Base-by-base conservation (phyloP, 2,797 vertebrate genomes). In the Poecilia velifera region DNA sequence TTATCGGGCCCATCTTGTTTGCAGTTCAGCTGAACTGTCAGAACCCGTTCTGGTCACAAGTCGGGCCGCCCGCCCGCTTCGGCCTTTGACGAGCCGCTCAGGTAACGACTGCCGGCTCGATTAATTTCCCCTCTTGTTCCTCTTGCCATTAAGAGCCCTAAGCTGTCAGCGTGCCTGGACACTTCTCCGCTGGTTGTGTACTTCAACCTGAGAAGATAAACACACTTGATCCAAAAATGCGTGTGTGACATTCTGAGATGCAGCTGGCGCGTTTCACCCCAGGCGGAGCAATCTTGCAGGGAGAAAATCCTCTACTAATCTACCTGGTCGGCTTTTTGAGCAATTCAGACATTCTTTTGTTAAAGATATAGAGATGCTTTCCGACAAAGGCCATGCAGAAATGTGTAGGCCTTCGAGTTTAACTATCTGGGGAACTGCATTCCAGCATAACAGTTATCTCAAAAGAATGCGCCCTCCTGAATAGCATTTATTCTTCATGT, bases 171-270 rank as follows among this genome's bases (percentile, higher is more conserved):
- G 1, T 91, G 91, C 82, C 87, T 0, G 72, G 84, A 77, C 92
- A 74, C 78, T 77, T 88, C 84, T 82, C 76, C 34, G 31, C 76
- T 46, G 39, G 92, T 88, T 89, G 62, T 73, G 86, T 83, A 86
- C 90, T 90, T 90, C 91, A 88, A 93, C 89, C 92, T 80, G 36
- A 77, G 62, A 68, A 77, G 89, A 86, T 91, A 91, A 92, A 88
- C 86, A 87, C 86, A 85, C 88, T 90, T 94, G 92, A 94, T 92
- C 94, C 93, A 92, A 86, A 89, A 92, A 93, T 92, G 90, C 85
- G 53, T 87, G 84, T 83, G 81, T 90, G 89, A 92, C 88, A 89
- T 88, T 92, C 89, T 88, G 31, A 78, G 86, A 85, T 39, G 87
- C 91, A 94, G 92, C 90, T 93, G 92, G 78, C 84, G 20, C 78